Conservation (phyloP, 2,888 invertebrate species). For the Crematogaster levior region DNA sequence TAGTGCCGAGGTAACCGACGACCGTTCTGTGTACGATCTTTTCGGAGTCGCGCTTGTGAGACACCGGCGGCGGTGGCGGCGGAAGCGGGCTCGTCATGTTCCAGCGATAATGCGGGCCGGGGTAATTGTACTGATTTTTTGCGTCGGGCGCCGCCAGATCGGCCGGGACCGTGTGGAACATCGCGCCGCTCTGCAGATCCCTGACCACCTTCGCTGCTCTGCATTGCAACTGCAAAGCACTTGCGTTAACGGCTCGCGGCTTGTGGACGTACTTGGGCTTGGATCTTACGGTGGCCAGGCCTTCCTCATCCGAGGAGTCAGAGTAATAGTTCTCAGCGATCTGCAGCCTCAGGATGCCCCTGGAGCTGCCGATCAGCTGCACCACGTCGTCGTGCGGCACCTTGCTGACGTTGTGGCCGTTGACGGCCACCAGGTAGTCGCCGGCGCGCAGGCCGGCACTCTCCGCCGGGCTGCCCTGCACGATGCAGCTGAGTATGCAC, state of each 20-base stretch:
- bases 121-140: constrained; percentile 79
- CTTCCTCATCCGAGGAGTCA: constrained; percentile 93
- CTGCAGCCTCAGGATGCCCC: constrained; percentile 93
- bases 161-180: constrained; percentile 84
- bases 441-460: constrained; percentile 96
- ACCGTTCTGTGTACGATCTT: constrained; percentile 92
- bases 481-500: constrained; percentile 97
- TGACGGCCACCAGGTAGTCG: constrained; percentile 96
- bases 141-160: constrained; percentile 68
- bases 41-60: constrained; percentile 82
- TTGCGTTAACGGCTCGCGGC: constrained; percentile 79
- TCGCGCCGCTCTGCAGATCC: constrained; percentile 86
- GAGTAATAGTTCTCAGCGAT: constrained; percentile 95
- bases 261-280: constrained; percentile 88
- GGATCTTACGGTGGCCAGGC: constrained; percentile 88
- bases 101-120: constrained; percentile 83
- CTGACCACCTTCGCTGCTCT: constrained; percentile 86
- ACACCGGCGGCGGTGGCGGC: constrained; percentile 83
- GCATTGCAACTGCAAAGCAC: constrained; percentile 81
- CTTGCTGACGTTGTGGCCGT: constrained; percentile 96
- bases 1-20: constrained; percentile 97
- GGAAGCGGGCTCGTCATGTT: constrained; percentile 84
- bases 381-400: constrained; percentile 97
- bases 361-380: constrained; percentile 94
- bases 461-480: constrained; percentile 95